A percentile compares a stretch with the other conserved stretches of the same genome.
Evolutionary conservation across 2,888 invertebrate species (phyloP).

Genomic region (Cosmia trapezina): DNA sequence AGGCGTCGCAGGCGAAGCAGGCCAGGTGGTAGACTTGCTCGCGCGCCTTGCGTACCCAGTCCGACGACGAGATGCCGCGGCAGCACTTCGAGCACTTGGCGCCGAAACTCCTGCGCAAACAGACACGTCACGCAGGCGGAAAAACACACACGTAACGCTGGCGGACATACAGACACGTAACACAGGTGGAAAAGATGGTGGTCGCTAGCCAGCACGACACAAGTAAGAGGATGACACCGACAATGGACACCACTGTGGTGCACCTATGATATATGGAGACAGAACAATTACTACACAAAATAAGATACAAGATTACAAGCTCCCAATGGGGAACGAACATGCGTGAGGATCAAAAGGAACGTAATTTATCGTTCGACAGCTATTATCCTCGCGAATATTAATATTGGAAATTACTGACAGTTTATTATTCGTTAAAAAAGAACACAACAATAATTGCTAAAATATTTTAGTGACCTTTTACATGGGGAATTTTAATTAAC

Average conservation of each 20-base stretch:
- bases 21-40: conserved; percentile 99
- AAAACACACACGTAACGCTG: conserved; percentile 55
- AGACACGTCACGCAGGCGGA: conserved; percentile 58
- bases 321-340: conserved; percentile 11
- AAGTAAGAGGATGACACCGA: conserved; percentile 9
- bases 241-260: background rate
- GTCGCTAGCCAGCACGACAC: conserved; percentile 23
- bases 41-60: conserved; percentile 99
- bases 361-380: conserved; percentile 34
- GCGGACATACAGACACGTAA: conserved; percentile 14
- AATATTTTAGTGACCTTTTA: conserved; percentile 52
- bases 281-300: conserved; percentile 22
- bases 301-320: conserved; percentile 21
- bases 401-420: conserved; percentile 42
- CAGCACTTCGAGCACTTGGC: conserved; percentile 99
- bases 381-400: conserved; percentile 45
- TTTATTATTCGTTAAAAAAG: conserved; percentile 47
- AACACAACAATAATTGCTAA: conserved; percentile 48
- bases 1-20: conserved; percentile 99
- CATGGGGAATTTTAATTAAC: conserved; percentile 48
- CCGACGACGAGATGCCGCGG: conserved; percentile 97
- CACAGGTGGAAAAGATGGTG: background rate
- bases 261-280: conserved; percentile 13
- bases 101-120: conserved; percentile 95
- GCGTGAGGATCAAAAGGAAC: conserved; percentile 29